These are phyloP conservation scores for Tringa solitaria DNA, from an alignment of 2,113 vertebrate species.

Conservation along the genomic window DNA sequence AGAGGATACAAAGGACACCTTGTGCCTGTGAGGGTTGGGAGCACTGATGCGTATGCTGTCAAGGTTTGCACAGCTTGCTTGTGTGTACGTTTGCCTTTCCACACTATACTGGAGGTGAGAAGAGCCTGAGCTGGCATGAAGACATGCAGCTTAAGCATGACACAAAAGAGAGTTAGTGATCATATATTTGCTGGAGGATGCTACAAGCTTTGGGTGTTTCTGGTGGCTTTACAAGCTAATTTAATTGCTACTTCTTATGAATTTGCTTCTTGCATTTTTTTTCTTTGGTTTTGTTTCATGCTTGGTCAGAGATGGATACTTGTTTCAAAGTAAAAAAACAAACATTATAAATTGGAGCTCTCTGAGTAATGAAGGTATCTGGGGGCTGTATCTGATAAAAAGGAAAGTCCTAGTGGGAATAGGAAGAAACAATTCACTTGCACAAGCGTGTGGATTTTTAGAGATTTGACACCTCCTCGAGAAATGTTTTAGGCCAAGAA, in stretches of 20 bases:
- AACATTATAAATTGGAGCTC: neutral
- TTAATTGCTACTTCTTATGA: conserved; percentile 43
- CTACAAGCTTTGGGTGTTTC: neutral
- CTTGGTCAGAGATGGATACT: conserved; percentile 44
- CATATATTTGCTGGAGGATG: conserved; percentile 3
- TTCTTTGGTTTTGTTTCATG: conserved; percentile 53
- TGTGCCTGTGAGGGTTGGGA: neutral
- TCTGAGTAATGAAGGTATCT: neutral
- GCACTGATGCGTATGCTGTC: neutral
- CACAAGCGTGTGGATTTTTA: neutral
- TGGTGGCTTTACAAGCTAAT: conserved; percentile 34
- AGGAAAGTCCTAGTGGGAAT: neutral
- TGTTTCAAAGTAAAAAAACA: neutral
- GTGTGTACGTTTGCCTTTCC: conserved; percentile 12
- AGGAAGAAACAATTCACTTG: neutral
- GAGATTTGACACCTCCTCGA: neutral
- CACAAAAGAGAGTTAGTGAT: neutral
- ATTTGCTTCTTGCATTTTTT: conserved; percentile 51
- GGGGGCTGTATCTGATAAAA: neutral
- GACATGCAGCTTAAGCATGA: conserved; percentile 8
- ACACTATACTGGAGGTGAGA: conserved; percentile 8
- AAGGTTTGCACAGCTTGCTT: conserved; percentile 28
- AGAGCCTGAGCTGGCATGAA: conserved; percentile 14
- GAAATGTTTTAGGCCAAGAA: neutral
- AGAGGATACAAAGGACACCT: neutral